Evolutionary conservation across 1,140 invertebrate genomes (phyloP), one percentile per base, ranked within the genome.

Genomic region (Ceratina japonica): DNA sequence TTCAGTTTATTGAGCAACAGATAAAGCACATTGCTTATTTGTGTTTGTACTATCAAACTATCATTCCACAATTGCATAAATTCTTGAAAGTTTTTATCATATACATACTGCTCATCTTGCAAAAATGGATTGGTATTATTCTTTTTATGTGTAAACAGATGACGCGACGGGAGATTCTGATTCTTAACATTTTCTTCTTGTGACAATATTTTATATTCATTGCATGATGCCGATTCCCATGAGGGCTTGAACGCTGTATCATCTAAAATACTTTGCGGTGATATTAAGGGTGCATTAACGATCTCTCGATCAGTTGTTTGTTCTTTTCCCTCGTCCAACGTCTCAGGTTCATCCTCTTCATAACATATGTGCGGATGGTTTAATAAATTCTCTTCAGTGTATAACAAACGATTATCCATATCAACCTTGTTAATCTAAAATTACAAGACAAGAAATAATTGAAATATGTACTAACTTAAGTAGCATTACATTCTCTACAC

Each of bases 401-500:
- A 86, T 1, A 64, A 56, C 66, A 83, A 59, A 56, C 82, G 27
- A 31, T 79, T 81, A 13, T 16, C 62, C 83, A 85, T 83, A 49
- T 87, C 84, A 54, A 87, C 83, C 44, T 66, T 65, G n/a, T 84
- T 64, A 5, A 22, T 81, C 86, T 87, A 49, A n/a, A n/a, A 52
- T 63, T 65, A 20, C 66, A 79, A 80, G 71, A 79, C 78, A 27
- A 54, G 20, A 79, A 74, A 49, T 61, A 8, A 10, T 44, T 44
- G 10, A 44, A 44, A 44, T 44, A 7, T 8, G 10, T n/a, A 8
- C 3, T 44, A 44, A 44, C 37, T 44, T 44, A 10, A 44, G 37
- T 22, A 85, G 85, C 85, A 74, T 85, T 88, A 61, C 62, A 49
- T 18, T 22, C 15, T 62, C 44, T 81, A 91, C 90, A 80, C 86